A percentile compares a stretch with the other conserved stretches of the same genome.
Conservation (phyloP, 2,113 vertebrate genomes). For the Mystacornis crossleyi region DNA sequence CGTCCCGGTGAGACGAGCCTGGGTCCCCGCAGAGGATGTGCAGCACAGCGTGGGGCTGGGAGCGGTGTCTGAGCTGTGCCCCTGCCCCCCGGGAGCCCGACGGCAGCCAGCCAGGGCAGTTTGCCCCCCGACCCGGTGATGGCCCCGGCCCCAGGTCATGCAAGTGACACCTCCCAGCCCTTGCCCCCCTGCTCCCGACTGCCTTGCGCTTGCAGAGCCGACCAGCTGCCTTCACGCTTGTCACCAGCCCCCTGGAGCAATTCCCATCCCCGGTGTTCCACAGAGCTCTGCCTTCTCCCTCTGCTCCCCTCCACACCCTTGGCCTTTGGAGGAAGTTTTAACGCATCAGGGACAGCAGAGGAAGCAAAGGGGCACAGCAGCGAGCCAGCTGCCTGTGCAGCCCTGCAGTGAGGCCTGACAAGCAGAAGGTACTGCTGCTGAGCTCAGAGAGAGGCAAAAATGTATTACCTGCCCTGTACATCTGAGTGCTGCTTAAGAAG, state of each 20-base stretch:
- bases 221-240: conserved; percentile 23
- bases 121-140: not conserved
- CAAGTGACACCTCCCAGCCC: conserved; percentile 41
- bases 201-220: not conserved
- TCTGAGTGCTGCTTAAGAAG: not conserved
- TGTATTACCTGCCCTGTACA: not conserved
- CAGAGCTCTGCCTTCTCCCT: not conserved
- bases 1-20: fast-evolving
- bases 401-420: not conserved
- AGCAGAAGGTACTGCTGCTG: not conserved
- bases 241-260: conserved; percentile 12
- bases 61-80: fast-evolving
- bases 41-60: not conserved
- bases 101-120: not conserved
- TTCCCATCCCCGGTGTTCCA: not conserved
- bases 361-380: not conserved
- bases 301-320: not conserved
- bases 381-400: not conserved
- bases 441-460: not conserved
- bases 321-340: not conserved
- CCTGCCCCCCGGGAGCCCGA: fast-evolving
- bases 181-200: not conserved
- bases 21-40: not conserved
- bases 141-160: not conserved
- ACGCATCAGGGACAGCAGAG: fast-evolving